Base-by-base conservation (phyloP, 2,888 invertebrate species). In the Lithodes maja region DNA sequence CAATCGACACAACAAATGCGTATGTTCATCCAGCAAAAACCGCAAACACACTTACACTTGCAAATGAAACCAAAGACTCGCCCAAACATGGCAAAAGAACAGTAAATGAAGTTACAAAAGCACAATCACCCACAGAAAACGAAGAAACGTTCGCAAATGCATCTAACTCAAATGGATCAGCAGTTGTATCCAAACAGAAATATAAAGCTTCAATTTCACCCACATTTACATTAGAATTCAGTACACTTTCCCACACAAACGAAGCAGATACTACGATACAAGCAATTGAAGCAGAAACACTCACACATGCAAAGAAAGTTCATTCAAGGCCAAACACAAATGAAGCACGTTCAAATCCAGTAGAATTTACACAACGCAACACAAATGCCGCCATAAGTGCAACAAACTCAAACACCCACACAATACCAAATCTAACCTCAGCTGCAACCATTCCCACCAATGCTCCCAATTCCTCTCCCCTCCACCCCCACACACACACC, bases 331-430 rank as follows among this genome's bases (percentile, higher is more conserved):
- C 33, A 33, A 33, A 33, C 33, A 33, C 33, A 33, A 33, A 33
- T 33, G 33, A 33, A 33, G 33, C 33, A 33, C 33, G 33, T 33
- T 33, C 33, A 33, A 33, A 33, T 33, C 33, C 33, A 33, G 33
- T 33, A 33, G 33, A 33, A 33, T 15, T 2, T 61, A 61, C 68
- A 61, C 68, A 61, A 7, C 7, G 9, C 7, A 7, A 7, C 15
- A 15, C 68, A 61, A 15, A 12, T 15, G 7, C 2, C 9, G 1
- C 2, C 68, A 12, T 15, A 61, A 15, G 15, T 2, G 68, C 15
- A 61, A 9, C 50, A 78, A 3, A 49, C 78, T 3, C 77, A 77
- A 33, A 77, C 77, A 77, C 78, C 33, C 78, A 78, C 50, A 74
- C 74, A n/a, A 15, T 17, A 15, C 50, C n/a, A 50, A 33, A 78